Conservation (phyloP, 2,113 vertebrate species). For the Hipposideros armiger region DNA sequence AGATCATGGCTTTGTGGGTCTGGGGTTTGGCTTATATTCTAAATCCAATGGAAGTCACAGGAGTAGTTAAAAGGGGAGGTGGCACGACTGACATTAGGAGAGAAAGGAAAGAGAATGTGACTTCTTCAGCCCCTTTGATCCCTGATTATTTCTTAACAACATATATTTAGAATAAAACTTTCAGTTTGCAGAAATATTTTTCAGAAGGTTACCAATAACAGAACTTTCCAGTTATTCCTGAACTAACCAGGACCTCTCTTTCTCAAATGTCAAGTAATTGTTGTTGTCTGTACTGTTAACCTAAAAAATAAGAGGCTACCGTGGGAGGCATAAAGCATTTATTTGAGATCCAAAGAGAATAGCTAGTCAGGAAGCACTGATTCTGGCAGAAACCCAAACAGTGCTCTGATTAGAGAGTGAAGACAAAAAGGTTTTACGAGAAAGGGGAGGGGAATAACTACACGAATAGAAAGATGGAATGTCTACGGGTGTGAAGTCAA, state of each 20-base stretch:
- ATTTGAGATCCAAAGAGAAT: background rate
- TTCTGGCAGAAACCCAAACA: background rate
- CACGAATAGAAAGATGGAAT: background rate
- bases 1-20: background rate
- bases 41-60: background rate
- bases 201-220: background rate
- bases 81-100: background rate
- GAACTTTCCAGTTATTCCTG: background rate
- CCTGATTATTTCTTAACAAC: background rate
- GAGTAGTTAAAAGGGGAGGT: background rate
- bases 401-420: background rate
- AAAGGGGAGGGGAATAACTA: background rate
- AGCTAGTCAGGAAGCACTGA: background rate
- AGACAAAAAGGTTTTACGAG: background rate
- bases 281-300: background rate
- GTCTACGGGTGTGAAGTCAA: background rate
- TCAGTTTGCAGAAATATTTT: background rate
- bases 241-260: background rate
- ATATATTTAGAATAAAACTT: background rate
- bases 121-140: background rate
- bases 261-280: background rate
- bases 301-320: background rate
- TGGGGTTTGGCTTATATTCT: background rate
- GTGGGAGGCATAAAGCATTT: background rate
- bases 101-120: background rate